These are phyloP conservation scores for Megamerina dolium DNA, from an alignment of 2,888 invertebrate species.

Conservation along the genomic window DNA sequence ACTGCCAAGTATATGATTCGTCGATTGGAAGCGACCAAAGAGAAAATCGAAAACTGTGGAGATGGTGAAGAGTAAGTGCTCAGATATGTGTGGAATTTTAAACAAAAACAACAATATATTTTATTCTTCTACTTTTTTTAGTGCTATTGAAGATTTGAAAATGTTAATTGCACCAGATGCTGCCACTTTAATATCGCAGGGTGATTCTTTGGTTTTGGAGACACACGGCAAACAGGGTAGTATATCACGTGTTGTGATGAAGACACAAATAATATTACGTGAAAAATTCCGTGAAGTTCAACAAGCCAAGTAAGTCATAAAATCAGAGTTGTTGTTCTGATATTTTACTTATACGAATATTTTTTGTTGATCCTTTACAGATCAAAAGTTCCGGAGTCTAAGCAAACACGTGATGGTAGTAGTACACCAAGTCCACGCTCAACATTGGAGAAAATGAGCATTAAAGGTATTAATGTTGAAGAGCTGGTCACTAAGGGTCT, in stretches of 20 bases:
- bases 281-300: conserved; percentile 49
- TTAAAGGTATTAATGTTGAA: conserved; percentile 39
- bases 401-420: conserved; percentile 7
- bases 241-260: conserved; percentile 46
- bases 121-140: conserved; percentile 15
- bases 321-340: neutral
- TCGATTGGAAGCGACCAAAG: conserved; percentile 42
- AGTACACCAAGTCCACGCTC: conserved; percentile 22
- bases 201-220: conserved; percentile 67
- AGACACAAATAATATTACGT: conserved; percentile 44
- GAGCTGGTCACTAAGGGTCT: conserved; percentile 45
- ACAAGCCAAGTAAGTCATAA: conserved; percentile 39
- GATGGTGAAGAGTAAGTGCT: conserved; percentile 40
- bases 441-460: conserved; percentile 28
- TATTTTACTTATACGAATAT: neutral
- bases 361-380: conserved; percentile 18
- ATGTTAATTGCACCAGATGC: conserved; percentile 64
- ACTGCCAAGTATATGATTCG: conserved; percentile 47
- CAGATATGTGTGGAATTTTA: neutral
- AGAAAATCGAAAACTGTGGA: conserved; percentile 39
- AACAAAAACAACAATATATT: neutral
- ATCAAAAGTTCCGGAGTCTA: conserved; percentile 22
- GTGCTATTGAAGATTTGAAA: conserved; percentile 44
- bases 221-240: conserved; percentile 53
- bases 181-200: conserved; percentile 69